Evolutionary conservation across 2,113 vertebrate genomes (phyloP).

Genomic region (Malaclemys terrapin): DNA sequence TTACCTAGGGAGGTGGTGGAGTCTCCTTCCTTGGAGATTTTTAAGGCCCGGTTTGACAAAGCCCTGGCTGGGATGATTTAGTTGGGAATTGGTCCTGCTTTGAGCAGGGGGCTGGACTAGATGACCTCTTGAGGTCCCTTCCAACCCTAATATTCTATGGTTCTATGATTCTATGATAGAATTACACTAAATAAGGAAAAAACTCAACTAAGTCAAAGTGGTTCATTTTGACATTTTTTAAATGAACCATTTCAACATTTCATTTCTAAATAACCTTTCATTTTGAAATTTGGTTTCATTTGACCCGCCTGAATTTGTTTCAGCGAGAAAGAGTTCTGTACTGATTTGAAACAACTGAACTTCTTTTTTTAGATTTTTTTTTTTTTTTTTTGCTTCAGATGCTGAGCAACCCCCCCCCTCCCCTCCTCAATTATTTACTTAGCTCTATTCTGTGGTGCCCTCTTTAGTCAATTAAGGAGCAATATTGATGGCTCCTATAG

Average conservation of each 20-base stretch:
- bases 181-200: background rate
- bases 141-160: too few relatives aligned
- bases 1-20: too few relatives aligned
- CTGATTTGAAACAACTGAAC: too few relatives aligned
- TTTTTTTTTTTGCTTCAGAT: background rate
- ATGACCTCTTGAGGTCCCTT: too few relatives aligned
- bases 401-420: background rate
- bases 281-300: background rate
- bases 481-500: background rate
- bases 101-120: too few relatives aligned
- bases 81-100: too few relatives aligned
- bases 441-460: background rate
- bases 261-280: background rate
- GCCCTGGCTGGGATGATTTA: too few relatives aligned
- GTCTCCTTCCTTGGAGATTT: too few relatives aligned
- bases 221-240: background rate
- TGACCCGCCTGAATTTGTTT: background rate
- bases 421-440: background rate
- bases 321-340: background rate
- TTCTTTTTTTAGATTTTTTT: too few relatives aligned
- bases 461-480: background rate
- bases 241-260: background rate
- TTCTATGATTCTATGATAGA: background rate
- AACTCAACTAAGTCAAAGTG: background rate
- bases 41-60: too few relatives aligned